Percentiles rank a stretch among this genome's conserved stretches.
Evolutionary conservation across 2,888 invertebrate genomes (phyloP).

Genomic region (Mesorhabditis belari): DNA sequence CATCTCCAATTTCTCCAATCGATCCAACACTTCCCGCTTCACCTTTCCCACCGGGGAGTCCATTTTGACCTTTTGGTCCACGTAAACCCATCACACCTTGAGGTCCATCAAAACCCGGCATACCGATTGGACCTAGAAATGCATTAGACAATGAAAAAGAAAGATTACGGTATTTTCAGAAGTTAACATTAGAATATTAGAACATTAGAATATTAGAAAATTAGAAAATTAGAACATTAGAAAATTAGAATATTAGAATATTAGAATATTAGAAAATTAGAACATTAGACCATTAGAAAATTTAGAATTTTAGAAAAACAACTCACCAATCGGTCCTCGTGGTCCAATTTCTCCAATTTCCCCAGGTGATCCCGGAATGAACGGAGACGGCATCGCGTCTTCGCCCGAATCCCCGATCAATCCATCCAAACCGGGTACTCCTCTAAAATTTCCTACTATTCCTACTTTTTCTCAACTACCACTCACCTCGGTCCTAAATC

Average conservation of each 20-base stretch:
- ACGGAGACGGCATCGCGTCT: conserved; percentile 45
- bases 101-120: conserved; percentile 42
- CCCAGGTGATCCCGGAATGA: conserved; percentile 45
- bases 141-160: background rate
- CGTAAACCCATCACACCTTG: conserved; percentile 35
- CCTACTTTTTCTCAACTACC: background rate
- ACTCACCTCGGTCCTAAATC: conserved; percentile 17
- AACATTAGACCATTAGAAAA: too few species aligned
- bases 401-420: conserved; percentile 42
- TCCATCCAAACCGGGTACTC: conserved; percentile 41
- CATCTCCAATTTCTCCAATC: conserved; percentile 38
- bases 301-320: too few species aligned
- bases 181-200: too few species aligned
- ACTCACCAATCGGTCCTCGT: conserved; percentile 31
- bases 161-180: too few species aligned
- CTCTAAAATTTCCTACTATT: too few species aligned
- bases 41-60: conserved; percentile 35
- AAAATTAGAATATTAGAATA: too few species aligned
- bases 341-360: conserved; percentile 29
- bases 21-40: conserved; percentile 29
- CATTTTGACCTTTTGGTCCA: conserved; percentile 33
- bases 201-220: too few species aligned
- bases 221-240: too few species aligned
- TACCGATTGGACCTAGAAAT: conserved; percentile 27
- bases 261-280: too few species aligned